Evolutionary conservation across 2,888 invertebrate genomes (phyloP), one percentile per base, ranked within the genome.

Genomic region (Patella caerulea): DNA sequence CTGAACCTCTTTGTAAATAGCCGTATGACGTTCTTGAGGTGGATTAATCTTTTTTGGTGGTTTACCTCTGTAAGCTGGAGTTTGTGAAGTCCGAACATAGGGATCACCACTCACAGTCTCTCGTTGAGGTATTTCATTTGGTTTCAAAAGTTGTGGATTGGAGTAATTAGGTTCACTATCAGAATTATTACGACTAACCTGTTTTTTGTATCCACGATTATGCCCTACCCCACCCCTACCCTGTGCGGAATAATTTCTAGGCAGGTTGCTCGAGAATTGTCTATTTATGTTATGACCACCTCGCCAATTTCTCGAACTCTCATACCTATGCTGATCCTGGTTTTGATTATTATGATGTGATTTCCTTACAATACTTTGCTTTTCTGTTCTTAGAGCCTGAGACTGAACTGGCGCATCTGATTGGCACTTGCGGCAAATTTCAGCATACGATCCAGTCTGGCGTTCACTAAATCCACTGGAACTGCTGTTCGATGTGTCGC

Each of bases 401-500:
- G 19, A 24, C 45, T 45, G 45, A 45, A 45, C 9, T 45, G 45
- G 45, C 45, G 7, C 9, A 1, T 45, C 9, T 0, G 45, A 45
- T 45, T 45, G 45, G 45, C 45, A 45, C 12, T 65, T 65, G 19
- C 65, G 65, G 14, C 65, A 65, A 11, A 24, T 24, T 19, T 65
- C 65, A 24, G 65, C 65, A 24, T 65, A 65, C 1, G 65, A 65
- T 70, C 72, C 76, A 56, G 52, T 73, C 14, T 19, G 78, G 17
- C 84, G 80, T 72, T 87, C 87, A 81, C 86, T 86, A 79, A 85
- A 87, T 3, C 87, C 87, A 82, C 86, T 86, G 71, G 86, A 85
- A 4, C 82, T 82, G 81, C 88, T 88, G 70, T 82, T 78, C 1
- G 84, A 84, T 9, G 86, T 85, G 24, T 84, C 82, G 17, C 85